Percentiles rank a stretch among this genome's conserved stretches.
phyloP scores from a whole-genome alignment of 2,113 vertebrate genomes.

The Centropristis striata region DNA sequence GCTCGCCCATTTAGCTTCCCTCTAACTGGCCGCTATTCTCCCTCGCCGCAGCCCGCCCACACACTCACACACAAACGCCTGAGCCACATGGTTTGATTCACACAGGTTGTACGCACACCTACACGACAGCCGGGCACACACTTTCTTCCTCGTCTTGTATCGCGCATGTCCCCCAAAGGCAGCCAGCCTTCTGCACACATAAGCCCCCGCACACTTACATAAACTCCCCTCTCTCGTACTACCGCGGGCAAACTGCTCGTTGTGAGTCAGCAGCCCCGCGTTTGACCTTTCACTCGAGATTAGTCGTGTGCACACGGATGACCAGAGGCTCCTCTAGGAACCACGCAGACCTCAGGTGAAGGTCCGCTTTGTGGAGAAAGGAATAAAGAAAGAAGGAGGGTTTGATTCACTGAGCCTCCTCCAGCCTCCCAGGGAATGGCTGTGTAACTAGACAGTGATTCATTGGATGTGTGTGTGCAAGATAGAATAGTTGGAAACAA shows the following conservation, averaged over 20 bases:
- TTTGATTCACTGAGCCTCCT: constrained; percentile 65
- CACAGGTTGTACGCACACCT: constrained; percentile 51
- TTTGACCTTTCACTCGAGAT: constrained; percentile 42
- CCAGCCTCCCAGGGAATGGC: constrained; percentile 54
- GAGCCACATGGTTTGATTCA: constrained; percentile 60
- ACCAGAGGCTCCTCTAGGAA: constrained; percentile 33
- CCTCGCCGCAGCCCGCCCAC: constrained; percentile 29
- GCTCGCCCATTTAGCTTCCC: constrained; percentile 45
- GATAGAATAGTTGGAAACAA: constrained; percentile 66
- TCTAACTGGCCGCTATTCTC: constrained; percentile 38
- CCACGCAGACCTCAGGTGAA: constrained; percentile 7
- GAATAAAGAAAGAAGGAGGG: constrained; percentile 20
- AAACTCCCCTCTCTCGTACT: constrained; percentile 22
- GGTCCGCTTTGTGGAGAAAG: constrained; percentile 33
- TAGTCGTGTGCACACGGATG: neutral
- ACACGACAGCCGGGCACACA: constrained; percentile 35
- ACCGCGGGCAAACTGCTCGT: neutral
- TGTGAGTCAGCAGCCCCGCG: constrained; percentile 23
- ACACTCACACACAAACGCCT: constrained; percentile 25
- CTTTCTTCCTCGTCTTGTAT: constrained; percentile 22
- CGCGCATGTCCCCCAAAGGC: constrained; percentile 11
- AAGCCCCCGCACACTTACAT: constrained; percentile 36
- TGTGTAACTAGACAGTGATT: constrained; percentile 77
- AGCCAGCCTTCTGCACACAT: constrained; percentile 30
- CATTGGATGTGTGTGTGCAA: constrained; percentile 54